phyloP scores from a whole-genome alignment of 2,113 vertebrate genomes.

The Channa argus region DNA sequence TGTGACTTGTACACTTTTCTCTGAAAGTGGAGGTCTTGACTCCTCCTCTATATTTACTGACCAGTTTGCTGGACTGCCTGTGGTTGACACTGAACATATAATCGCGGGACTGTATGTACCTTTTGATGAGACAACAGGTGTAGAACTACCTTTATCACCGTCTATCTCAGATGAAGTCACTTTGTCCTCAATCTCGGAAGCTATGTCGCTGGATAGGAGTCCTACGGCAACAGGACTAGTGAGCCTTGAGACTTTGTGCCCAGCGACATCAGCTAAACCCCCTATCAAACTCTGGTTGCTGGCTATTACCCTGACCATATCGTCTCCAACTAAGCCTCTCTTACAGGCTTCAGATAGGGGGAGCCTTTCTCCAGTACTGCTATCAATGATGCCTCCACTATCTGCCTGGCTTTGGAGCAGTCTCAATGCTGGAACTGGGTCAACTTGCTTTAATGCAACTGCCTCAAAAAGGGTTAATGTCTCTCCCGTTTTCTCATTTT shows the following conservation, averaged over 20 bases:
- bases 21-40: constrained; percentile 22
- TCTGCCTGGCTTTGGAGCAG: constrained; percentile 90
- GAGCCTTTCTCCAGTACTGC: constrained; percentile 82
- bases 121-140: constrained; percentile 54
- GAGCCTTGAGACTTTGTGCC: constrained; percentile 78
- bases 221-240: constrained; percentile 81
- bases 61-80: constrained; percentile 49
- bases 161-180: constrained; percentile 25
- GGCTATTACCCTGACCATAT: constrained; percentile 85
- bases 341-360: constrained; percentile 83
- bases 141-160: constrained; percentile 32
- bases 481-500: constrained; percentile 66
- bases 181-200: constrained; percentile 70
- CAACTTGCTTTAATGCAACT: constrained; percentile 79
- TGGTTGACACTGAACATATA: constrained; percentile 30
- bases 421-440: constrained; percentile 82
- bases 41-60: constrained; percentile 16
- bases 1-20: constrained; percentile 8
- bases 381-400: constrained; percentile 87
- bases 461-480: constrained; percentile 82
- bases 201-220: constrained; percentile 81
- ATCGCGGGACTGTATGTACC: constrained; percentile 42
- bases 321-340: constrained; percentile 82
- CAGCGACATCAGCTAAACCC: constrained; percentile 82
- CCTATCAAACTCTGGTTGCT: constrained; percentile 84